These are phyloP conservation scores for Triops longicaudatus DNA, from an alignment of 1,140 invertebrate genomes.

Conservation along the genomic window DNA sequence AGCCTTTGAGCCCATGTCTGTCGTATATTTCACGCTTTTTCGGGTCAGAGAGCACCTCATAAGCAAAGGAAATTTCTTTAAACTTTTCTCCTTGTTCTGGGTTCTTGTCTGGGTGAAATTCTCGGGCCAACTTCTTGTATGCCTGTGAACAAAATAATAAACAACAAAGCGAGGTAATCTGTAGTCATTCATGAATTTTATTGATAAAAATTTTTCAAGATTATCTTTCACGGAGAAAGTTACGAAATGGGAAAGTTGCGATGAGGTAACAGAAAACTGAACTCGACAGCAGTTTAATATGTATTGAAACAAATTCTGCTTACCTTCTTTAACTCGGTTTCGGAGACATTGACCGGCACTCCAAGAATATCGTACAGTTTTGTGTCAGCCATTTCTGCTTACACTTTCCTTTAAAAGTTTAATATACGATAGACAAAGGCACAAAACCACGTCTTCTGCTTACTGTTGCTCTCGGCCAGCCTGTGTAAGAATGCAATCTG, in stretches of 20 bases:
- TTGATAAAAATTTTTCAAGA: not conserved
- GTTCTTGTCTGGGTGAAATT: conserved; percentile 83
- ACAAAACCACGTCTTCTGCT: conserved; percentile 9
- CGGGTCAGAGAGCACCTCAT: conserved; percentile 65
- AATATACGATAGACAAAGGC: conserved; percentile 18
- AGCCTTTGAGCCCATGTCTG: conserved; percentile 63
- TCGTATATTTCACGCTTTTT: conserved; percentile 59
- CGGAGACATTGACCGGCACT: conserved; percentile 61
- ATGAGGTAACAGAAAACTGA: not conserved
- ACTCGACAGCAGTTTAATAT: not conserved
- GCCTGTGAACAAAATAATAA: conserved; percentile 44
- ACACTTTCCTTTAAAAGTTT: not conserved
- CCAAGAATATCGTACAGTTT: conserved; percentile 75
- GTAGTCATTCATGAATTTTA: not conserved
- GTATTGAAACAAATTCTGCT: conserved; percentile 32
- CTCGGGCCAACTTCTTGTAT: conserved; percentile 74
- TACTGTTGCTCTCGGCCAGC: not conserved
- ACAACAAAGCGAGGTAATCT: not conserved
- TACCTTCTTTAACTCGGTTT: conserved; percentile 82
- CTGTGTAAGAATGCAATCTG: not conserved
- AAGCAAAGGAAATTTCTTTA: conserved; percentile 81
- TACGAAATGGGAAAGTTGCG: conserved; percentile 9
- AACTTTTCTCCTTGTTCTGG: conserved; percentile 72
- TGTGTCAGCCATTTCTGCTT: conserved; percentile 49
- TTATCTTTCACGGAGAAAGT: conserved; percentile 13